Evolutionary conservation across 2,888 invertebrate species (phyloP), one percentile per base, ranked within the genome.

Genomic region (Willowsia nigromaculata): DNA sequence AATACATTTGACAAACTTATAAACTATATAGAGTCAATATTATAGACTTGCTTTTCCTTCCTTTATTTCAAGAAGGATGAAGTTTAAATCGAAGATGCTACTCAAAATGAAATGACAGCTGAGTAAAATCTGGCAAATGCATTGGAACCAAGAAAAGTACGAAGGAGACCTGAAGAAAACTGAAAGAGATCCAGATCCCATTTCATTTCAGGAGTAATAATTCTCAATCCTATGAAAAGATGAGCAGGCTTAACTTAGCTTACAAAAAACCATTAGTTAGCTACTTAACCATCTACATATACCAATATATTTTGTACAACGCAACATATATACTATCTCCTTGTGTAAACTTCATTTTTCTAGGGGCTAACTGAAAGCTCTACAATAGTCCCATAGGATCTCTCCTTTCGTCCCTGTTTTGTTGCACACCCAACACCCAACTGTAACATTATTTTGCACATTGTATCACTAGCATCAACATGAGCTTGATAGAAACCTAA

Each of bases 221-320:
- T 56, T 85, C 59, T 30, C 56, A 85, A 76, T 76, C 85, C 74
- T 76, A 43, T 74, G 84, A 76, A 85, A 78, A 59, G 85, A 76
- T 85, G 76, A 85, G 37, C 30, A 85, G 76, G 85, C 85, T 85
- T 85, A 85, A 59, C 85, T 74, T 76, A 33, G 85, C 85, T 85
- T 85, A 76, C 50, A 40, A 18, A 56, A 74, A 74, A 56, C 84
- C 83, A 83, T 83, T 83, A 83, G 68, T 56, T 74, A 84, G 30
- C 40, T 47, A 76, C 33, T 37, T 85, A 71, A 40, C 37, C 68
- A 40, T 71, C 22, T 71, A 71, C n/a, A n/a, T 71, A 71, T 40
- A 71, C 22, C 40, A 18, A 22, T 22, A 43, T 71, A 40, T 71
- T 18, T 71, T 22, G n/a, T n/a, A n/a, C n/a, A n/a, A n/a, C n/a